These are phyloP conservation scores for Polypedilum vanderplanki DNA, from an alignment of 1,140 invertebrate genomes.

Conservation along the genomic window DNA sequence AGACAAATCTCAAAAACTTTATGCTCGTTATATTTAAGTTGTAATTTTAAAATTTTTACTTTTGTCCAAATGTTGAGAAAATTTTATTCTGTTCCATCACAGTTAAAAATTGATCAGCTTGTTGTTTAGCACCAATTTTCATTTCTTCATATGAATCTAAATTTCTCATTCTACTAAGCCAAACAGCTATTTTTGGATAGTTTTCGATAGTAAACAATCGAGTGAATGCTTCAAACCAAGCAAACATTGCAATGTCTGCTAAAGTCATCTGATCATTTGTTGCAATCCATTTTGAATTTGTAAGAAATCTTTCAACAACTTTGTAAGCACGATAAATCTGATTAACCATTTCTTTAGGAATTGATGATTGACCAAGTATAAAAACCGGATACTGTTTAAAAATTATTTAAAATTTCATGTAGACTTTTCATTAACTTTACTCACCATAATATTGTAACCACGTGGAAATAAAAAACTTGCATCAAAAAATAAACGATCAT, in stretches of 20 bases:
- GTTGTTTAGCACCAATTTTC: no score
- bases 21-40: no score
- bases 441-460: slow-evolving; percentile 33
- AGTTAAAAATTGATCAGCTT: no score
- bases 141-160: slow-evolving; percentile 43
- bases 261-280: neutral
- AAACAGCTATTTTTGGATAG: slow-evolving; percentile 41
- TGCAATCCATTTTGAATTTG: neutral
- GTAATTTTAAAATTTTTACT: no score
- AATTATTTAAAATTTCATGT: no score
- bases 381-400: neutral
- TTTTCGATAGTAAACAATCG: slow-evolving; percentile 39
- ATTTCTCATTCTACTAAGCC: slow-evolving; percentile 40
- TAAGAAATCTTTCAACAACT: neutral
- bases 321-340: neutral
- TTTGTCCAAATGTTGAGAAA: no score
- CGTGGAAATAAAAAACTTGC: slow-evolving; percentile 48
- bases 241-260: slow-evolving; percentile 34
- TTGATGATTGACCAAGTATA: neutral
- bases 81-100: no score
- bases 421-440: no score
- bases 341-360: neutral
- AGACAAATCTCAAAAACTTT: no score
- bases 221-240: slow-evolving; percentile 34
- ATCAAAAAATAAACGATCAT: slow-evolving; percentile 53